A percentile compares a stretch with the other conserved stretches of the same genome.
phyloP scores from a whole-genome alignment of 1,140 invertebrate species.

The Pogonomyrmex barbatus region DNA sequence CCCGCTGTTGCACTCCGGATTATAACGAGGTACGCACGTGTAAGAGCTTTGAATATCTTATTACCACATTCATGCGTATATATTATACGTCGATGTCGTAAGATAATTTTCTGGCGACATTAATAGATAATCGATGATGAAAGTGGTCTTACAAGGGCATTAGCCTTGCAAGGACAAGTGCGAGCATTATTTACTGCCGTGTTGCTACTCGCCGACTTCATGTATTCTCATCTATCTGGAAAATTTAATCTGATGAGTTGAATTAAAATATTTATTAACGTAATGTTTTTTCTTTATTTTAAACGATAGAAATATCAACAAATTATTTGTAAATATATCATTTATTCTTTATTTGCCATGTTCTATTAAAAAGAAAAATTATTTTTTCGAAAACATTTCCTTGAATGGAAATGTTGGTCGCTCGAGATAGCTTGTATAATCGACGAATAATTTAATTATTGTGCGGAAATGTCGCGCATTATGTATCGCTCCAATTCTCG shows the following conservation, averaged over 20 bases:
- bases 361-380: not conserved
- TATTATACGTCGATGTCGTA: constrained; percentile 21
- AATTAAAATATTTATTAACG: not conserved
- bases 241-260: not conserved
- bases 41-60: not conserved
- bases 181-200: constrained; percentile 45
- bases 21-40: constrained; percentile 19
- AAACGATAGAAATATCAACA: not conserved
- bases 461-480: constrained; percentile 10
- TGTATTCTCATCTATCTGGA: not conserved
- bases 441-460: constrained; percentile 4
- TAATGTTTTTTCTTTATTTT: not conserved
- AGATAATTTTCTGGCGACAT: constrained; percentile 57
- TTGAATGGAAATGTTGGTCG: not conserved
- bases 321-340: not conserved
- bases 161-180: constrained; percentile 56
- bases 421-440: not conserved
- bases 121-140: constrained; percentile 50
- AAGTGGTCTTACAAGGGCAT: constrained; percentile 46
- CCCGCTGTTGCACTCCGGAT: not conserved
- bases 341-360: not conserved
- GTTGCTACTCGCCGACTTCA: not conserved
- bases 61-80: constrained; percentile 17
- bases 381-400: not conserved
- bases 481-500: constrained; percentile 22